Percentiles rank a stretch among this genome's conserved stretches.
Evolutionary conservation across 2,113 vertebrate genomes (phyloP).

Genomic region (Anoplopoma fimbria): DNA sequence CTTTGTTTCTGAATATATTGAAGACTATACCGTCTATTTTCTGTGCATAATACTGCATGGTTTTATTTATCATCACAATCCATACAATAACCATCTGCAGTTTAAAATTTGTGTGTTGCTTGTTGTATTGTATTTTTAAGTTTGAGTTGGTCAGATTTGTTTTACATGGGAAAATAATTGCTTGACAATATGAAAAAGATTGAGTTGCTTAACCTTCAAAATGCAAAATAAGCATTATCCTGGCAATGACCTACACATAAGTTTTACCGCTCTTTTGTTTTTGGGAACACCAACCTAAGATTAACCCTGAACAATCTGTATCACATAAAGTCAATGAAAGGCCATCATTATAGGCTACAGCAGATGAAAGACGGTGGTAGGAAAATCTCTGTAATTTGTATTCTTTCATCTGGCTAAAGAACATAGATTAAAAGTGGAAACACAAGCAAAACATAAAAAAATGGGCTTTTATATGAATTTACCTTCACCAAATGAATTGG

Average conservation of each 20-base stretch:
- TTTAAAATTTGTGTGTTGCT: not conserved
- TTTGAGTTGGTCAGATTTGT: not conserved
- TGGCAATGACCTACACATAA: not conserved
- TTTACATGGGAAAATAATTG: not conserved
- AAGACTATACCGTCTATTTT: not conserved
- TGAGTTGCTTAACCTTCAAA: not conserved
- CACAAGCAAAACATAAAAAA: not conserved
- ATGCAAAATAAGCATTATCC: not conserved
- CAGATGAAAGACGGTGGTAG: not conserved
- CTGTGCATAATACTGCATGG: not conserved
- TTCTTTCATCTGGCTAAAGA: not conserved
- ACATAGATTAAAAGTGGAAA: not conserved
- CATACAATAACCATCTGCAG: not conserved
- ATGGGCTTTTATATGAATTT: not conserved
- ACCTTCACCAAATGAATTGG: not conserved
- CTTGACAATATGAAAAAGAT: not conserved
- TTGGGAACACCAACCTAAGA: not conserved
- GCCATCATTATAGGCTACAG: not conserved
- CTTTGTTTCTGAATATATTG: not conserved
- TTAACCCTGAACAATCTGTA: not conserved
- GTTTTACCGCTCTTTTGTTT: not conserved
- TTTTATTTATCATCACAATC: not conserved
- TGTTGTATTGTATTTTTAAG: not conserved
- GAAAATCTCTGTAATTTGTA: not conserved
- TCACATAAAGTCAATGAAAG: not conserved